Percentiles rank a stretch among this genome's conserved stretches.
Evolutionary conservation across 2,113 vertebrate genomes (phyloP).

Genomic region (Scopus umbretta): DNA sequence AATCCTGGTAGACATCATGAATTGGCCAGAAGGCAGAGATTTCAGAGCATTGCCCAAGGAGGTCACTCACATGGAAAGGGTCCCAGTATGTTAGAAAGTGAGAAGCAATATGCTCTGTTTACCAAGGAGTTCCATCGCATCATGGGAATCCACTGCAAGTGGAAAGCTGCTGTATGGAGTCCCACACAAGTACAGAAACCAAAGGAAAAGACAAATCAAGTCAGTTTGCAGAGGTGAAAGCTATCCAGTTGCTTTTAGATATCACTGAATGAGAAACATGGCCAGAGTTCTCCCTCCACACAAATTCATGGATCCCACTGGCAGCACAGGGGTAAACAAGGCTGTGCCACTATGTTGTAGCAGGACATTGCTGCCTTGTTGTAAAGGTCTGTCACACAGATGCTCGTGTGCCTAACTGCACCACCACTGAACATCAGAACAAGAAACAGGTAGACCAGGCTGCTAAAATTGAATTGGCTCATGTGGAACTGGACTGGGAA

Average conservation of each 20-base stretch:
- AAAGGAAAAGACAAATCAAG: background rate
- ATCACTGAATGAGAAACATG: background rate
- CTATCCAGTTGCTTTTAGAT: background rate
- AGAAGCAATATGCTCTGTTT: background rate
- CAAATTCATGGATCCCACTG: background rate
- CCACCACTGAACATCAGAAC: background rate
- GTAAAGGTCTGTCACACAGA: background rate
- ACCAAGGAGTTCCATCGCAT: background rate
- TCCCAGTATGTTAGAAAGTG: background rate
- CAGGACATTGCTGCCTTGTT: background rate
- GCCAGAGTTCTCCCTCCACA: background rate
- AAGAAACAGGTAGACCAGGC: background rate
- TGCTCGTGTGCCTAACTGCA: fast-evolving
- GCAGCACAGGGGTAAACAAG: background rate
- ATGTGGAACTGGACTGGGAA: background rate
- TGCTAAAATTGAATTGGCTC: background rate
- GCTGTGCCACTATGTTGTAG: background rate
- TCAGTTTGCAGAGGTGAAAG: background rate
- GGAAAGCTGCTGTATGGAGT: background rate
- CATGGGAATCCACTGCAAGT: background rate
- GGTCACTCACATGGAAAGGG: background rate
- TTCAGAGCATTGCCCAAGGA: background rate
- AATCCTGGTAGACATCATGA: background rate
- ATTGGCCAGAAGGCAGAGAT: background rate
- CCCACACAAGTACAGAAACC: background rate